Evolutionary conservation across 1,140 invertebrate species (phyloP), one percentile per base, ranked within the genome.

Genomic region (Heliconius melpomene): DNA sequence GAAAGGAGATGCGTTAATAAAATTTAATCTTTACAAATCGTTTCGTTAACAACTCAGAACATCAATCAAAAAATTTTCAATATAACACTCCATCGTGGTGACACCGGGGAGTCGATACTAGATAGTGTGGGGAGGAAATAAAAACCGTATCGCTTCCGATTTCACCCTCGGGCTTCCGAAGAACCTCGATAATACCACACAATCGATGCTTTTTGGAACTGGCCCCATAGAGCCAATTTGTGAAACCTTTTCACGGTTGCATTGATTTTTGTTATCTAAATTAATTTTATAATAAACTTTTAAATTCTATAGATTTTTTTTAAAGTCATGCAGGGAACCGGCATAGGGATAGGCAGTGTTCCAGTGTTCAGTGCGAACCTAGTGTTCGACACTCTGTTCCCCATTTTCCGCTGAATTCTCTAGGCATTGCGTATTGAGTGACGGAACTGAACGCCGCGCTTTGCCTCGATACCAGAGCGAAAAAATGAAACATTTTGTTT

Each of bases 101-200:
- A 90, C 87, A 85, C 77, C 83, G 79, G 84, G 84, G 88, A 89
- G 89, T 93, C 90, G 86, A 92, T 91, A 89, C 83, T 83, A 82
- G 60, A 79, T 83, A 84, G 81, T 85, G 85, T 85, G 80, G 88
- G 87, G 88, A 82, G 87, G 91, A 89, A 89, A 91, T 87, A 88
- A 87, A 89, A 90, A 89, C 88, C 88, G 89, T 87, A 85, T 85
- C 85, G 86, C 88, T 91, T 94, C 90, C 91, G 85, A 89, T 85
- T 86, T 86, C 88, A 88, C 88, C 90, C 89, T 87, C 84, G 77
- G 70, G 32, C 38, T 78, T 77, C 80, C 73, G 74, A 76, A 18
- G 36, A 72, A 77, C 50, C 29, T 60, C 74, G 70, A 82, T 82
- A 79, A 79, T 75, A 50, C 60, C 72, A 50, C 78, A 76, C 78